Base-by-base conservation (phyloP, 2,888 invertebrate genomes). In the Campopleginae sp. region DNA sequence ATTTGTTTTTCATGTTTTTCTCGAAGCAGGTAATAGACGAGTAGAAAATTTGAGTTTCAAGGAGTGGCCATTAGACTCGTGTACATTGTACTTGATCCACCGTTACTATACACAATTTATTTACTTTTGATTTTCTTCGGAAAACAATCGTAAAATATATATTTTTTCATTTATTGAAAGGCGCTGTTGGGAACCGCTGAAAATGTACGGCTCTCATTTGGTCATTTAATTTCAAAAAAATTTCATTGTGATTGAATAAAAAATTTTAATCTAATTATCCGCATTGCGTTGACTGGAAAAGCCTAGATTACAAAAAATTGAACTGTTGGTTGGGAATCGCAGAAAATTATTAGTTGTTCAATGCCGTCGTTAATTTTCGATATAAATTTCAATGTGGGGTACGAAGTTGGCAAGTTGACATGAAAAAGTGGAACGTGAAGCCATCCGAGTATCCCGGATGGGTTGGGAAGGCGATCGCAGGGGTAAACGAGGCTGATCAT, bases 321-420 rank as follows among this genome's bases (percentile, higher is more conserved):
- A 58, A 10, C 14, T 58, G 1, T 10, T 1, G 12, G 10, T 6
- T 5, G 14, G 27, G 14, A 12, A 58, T 14, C 58, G 58, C 14
- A 14, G 14, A 4, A 23, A 58, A 58, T 5, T 27, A 14, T 23
- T 27, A 58, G 27, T 58, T 2, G 12, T 27, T 1, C 23, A 12
- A 71, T 23, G 71, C 51, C 27, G 27, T 38, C 48, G 51, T 81
- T 63, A 51, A 71, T 71, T 82, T 77, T 44, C 31, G 76, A 42
- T 51, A 33, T 65, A 58, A 42, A 74, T 68, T 72, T 61, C 74
- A 19, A 38, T 19, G 38, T 38, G 14, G n/a, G 42, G 38, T 38
- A 0, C 46, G 27, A 38, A 27, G 27, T 10, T 44, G n/a, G 27
- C 14, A 27, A 54, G 58, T 68, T 72, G n/a, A 79, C 70, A 44